Evolutionary conservation across 1,140 invertebrate species (phyloP).

Genomic region (Drosophila sp.): DNA sequence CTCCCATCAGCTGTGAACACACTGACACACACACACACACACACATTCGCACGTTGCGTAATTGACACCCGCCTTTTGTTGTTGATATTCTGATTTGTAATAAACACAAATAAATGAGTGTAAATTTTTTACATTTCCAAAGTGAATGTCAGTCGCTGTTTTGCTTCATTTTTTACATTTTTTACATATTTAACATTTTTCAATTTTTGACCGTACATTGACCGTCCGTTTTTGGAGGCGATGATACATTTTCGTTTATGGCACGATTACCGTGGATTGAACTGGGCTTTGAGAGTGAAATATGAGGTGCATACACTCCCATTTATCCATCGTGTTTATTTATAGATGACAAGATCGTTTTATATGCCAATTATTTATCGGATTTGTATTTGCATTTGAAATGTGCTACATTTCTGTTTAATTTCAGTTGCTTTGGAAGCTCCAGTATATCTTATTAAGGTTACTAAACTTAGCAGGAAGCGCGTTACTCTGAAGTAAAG

Average conservation of each 20-base stretch:
- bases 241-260: slow-evolving; percentile 58
- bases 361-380: slow-evolving; percentile 23
- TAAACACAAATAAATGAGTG: slow-evolving; percentile 43
- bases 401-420: slow-evolving; percentile 1
- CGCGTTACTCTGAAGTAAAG: too few species aligned
- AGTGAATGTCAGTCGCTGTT: slow-evolving; percentile 61
- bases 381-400: slow-evolving; percentile 1
- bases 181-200: slow-evolving; percentile 16
- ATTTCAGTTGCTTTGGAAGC: slow-evolving; percentile 15
- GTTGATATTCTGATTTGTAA: slow-evolving; percentile 45
- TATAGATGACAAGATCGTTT: slow-evolving; percentile 18
- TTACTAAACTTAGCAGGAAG: background rate
- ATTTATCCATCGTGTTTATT: slow-evolving; percentile 36
- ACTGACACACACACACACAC: slow-evolving; percentile 22
- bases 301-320: slow-evolving; percentile 16
- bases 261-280: slow-evolving; percentile 25
- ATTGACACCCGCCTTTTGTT: slow-evolving; percentile 36
- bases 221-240: slow-evolving; percentile 58
- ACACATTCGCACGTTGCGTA: slow-evolving; percentile 40
- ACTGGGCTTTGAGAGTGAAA: slow-evolving; percentile 32
- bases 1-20: slow-evolving; percentile 44
- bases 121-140: slow-evolving; percentile 55
- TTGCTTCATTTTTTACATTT: slow-evolving; percentile 13
- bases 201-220: slow-evolving; percentile 57
- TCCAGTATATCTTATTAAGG: background rate